These are phyloP conservation scores for Falco peregrinus DNA, from an alignment of 2,797 vertebrate species.

Conservation along the genomic window DNA sequence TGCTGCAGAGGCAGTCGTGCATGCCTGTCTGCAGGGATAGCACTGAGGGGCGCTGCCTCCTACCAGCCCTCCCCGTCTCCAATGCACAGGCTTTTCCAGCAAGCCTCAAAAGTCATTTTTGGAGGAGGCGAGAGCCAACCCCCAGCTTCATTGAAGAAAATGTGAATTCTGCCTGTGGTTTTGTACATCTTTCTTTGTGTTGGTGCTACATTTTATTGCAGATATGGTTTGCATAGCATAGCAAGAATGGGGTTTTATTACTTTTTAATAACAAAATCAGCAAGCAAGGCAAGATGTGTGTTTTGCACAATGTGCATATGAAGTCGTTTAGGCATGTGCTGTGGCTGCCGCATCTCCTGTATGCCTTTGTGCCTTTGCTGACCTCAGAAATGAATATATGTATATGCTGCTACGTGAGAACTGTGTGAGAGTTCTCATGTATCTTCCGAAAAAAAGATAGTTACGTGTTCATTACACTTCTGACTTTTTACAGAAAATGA, in stretches of 20 bases:
- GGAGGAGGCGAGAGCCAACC: not conserved
- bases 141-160: not conserved
- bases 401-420: not conserved
- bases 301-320: not conserved
- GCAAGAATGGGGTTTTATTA: not conserved
- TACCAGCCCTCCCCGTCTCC: not conserved
- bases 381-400: not conserved
- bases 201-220: not conserved
- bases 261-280: not conserved
- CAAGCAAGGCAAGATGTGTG: not conserved
- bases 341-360: not conserved
- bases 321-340: not conserved
- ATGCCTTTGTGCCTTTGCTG: not conserved
- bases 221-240: rapidly evolving
- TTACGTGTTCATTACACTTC: not conserved
- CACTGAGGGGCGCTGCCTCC: not conserved
- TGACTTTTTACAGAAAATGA: not conserved
- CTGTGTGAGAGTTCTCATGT: not conserved
- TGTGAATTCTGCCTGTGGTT: not conserved
- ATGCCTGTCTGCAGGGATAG: not conserved
- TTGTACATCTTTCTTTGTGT: not conserved
- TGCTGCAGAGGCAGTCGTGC: not conserved
- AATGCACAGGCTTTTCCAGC: not conserved
- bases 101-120: too few relatives aligned
- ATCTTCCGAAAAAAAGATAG: not conserved